These are phyloP conservation scores for Pedionomus torquatus DNA, from an alignment of 2,113 vertebrate species.

Conservation along the genomic window DNA sequence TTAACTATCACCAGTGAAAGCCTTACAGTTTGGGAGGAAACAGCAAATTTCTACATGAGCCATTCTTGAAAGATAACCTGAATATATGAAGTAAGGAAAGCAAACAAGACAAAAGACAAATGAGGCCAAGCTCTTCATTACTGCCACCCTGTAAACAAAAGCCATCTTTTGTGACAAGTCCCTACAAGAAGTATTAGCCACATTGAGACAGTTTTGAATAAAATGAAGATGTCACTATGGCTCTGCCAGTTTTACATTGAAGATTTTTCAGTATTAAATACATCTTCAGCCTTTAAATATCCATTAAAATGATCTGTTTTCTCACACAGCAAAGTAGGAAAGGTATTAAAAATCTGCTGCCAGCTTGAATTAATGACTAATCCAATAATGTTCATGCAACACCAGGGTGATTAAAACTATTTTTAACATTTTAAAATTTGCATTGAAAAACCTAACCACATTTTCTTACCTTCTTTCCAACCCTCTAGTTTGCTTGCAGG, in stretches of 20 bases:
- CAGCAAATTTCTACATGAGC: background rate
- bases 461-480: background rate
- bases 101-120: background rate
- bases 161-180: background rate
- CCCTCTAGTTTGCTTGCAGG: background rate
- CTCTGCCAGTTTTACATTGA: background rate
- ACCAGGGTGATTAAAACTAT: constrained; percentile 1
- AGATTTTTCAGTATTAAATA: background rate
- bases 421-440: constrained; percentile 21
- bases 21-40: background rate
- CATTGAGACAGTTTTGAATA: background rate
- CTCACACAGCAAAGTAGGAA: background rate
- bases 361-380: constrained; percentile 16
- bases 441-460: background rate
- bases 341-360: background rate
- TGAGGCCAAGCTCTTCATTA: background rate
- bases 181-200: rapidly evolving
- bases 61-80: background rate
- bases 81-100: background rate
- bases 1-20: background rate
- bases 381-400: background rate
- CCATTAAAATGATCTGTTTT: constrained; percentile 14
- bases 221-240: background rate
- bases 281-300: background rate
- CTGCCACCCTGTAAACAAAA: background rate